A percentile compares a stretch with the other conserved stretches of the same genome.
Conservation (phyloP, 2,113 vertebrate species). For the Heterotilapia buettikoferi region DNA sequence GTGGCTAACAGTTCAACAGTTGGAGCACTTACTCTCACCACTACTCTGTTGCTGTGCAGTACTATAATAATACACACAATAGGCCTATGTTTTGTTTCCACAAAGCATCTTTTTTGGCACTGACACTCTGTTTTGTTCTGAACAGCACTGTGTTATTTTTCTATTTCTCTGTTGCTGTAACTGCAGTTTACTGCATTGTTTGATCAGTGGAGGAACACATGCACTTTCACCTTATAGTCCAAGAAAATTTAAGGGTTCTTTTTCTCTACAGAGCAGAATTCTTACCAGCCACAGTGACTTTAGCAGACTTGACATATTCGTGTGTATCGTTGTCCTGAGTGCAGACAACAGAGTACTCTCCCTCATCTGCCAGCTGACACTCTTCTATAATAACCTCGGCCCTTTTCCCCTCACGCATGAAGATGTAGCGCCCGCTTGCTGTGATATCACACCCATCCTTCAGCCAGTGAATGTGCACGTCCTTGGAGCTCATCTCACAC, state of each 20-base stretch:
- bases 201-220: background rate
- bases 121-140: background rate
- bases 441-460: constrained; percentile 57
- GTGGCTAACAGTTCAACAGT: background rate
- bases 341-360: constrained; percentile 48
- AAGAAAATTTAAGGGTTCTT: background rate
- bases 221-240: background rate
- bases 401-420: constrained; percentile 49
- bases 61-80: background rate
- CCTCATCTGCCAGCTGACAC: constrained; percentile 53
- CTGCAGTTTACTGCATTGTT: background rate
- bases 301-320: constrained; percentile 56
- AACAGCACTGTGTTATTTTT: background rate
- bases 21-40: background rate
- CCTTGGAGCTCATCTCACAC: constrained; percentile 66
- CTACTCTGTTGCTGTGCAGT: background rate
- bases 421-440: constrained; percentile 36
- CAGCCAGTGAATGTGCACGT: constrained; percentile 54
- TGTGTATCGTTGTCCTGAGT: constrained; percentile 52
- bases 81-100: background rate
- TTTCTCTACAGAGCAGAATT: background rate
- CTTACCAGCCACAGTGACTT: constrained; percentile 59
- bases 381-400: constrained; percentile 60
- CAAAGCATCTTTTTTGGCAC: background rate
- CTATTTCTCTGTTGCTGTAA: background rate